Base-by-base conservation (phyloP, 2,797 vertebrate species). In the Urosaurus nigricauda region DNA sequence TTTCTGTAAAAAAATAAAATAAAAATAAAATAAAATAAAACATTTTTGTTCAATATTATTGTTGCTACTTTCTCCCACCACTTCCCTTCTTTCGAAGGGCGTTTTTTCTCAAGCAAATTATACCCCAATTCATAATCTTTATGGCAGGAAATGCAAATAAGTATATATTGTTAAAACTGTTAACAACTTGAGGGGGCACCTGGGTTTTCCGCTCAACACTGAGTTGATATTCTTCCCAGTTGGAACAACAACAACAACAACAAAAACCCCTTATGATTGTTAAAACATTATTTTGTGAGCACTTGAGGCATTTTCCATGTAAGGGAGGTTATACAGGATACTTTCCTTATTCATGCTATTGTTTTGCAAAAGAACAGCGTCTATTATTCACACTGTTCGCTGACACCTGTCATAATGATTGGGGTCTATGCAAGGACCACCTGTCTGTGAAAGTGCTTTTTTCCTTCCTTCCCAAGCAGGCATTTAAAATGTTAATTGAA, bases 401-500 rank as follows among this genome's bases (percentile, higher is more conserved):
- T 86, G 92, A 91, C 84, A 82, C 17, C 7, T 26, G 82, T 0
- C 0, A 71, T 89, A 87, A 84, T 75, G 78, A 92, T 80, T 0
- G 0, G 43, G 83, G 87, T 94, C 90, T 89, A 70, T 37, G 60
- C 71, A 0, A 0, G 84, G 93, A 83, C 83, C 91, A 88, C 92
- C 93, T 90, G 81, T 83, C 91, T 86, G 79, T 12, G 0, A 7
- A 90, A 74, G 80, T 47, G 71, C 63, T 0, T 0, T 21, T 87
- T 2, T 19, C 5, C 26, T 83, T 3, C 35, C 5, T 92, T 89
- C 91, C 91, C 85, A 92, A 93, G 91, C 80, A 63, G 58, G 40
- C 11, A 86, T 87, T 94, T 94, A 93, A 94, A 94, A 93, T 89
- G 93, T 93, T 95, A 95, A 95, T 92, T 95, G 92, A 94, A 93